Base-by-base conservation (phyloP, 2,888 invertebrate species). In the Criorhina ranunculi region DNA sequence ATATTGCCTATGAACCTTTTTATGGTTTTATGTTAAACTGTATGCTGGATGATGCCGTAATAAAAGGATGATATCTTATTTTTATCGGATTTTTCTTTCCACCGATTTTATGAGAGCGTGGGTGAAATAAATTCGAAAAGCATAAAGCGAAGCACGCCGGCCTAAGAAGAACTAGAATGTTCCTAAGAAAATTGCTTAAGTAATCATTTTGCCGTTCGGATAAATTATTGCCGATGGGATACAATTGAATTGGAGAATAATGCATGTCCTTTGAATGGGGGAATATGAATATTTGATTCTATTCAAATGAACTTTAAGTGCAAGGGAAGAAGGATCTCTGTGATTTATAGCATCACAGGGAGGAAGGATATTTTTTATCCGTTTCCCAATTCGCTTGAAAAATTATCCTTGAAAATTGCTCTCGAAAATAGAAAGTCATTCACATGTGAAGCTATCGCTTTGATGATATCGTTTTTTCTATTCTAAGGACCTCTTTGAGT, bases 1-100 rank as follows among this genome's bases (percentile, higher is more conserved):
- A 49, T 49, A 72, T 64, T 72, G 62, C 24, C 72, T 62, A 64
- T 78, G 72, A 73, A 59, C 33, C 33, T 51, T 79, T 79, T 79
- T 59, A 79, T 66, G 64, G 42, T 17, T 17, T 53, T 59, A 29
- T 66, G 15, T 42, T 59, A 67, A 60, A 35, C 49, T 19, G 37
- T 44, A 49, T 66, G 35, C n/a, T 17, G 35, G 24, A 35, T 57
- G 49, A 62, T 49, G 55, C 49, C 51, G 24, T 69, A 62, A 62
- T 69, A 70, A 59, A 55, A 49, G 60, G 55, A 77, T 60, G 31
- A 33, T 24, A 35, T 44, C 31, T 31, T n/a, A 37, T 31, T 46
- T 62, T 79, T 72, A 79, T 72, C 64, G 33, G 33, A 15, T 15
- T 12, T 40, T 19, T 19, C 7, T 33, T 44, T 11, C 7, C 6